Evolutionary conservation across 30 jellyfish, hydroid and myxozoan genomes (phyloP), one percentile per base, ranked within the genome.

Genomic region (Turritopsis rubra): DNA sequence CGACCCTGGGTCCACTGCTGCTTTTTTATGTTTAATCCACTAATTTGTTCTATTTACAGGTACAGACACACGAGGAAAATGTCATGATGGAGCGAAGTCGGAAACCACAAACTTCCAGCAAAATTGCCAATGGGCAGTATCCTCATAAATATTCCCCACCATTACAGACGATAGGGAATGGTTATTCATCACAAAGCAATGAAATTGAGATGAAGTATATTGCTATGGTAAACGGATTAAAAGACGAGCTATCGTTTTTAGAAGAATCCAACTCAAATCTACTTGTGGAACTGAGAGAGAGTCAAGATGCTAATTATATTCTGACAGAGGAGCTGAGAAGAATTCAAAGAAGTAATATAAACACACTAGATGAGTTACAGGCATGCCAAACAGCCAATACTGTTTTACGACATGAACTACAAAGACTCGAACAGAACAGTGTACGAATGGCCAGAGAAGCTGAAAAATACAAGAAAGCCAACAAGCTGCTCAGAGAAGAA

Each of bases 361-460:
- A 80, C 70, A 72, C 74, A 17, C 28, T 81, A 21, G 94, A 86
- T 52, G 94, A 86, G 72, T 54, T 86, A 1, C 94, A 86, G 23
- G 94, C 94, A 20, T 86, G 94, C 71, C 94, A 86, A 71, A 81
- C 90, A 21, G 94, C 94, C 29, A 86, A 86, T 71, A 29, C 88
- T 18, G 74, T 86, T 18, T 75, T 86, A 21, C 60, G 94, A 29
- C 85, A 81, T 18, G 94, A 86, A 71, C 65, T 86, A 4, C 76
- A 29, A 13, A 65, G 88, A 8, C 65, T 86, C 27, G 94, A 86
- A 25, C 65, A 30, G 54, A 23, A 66, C 53, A 30, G 79, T 26
- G 54, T 80, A 28, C 19, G 21, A 74, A 24, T 30, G n/a, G 24
- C 82, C 16, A 18, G 65, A 74, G 82, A 74, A n/a, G 13, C 65